Conservation (phyloP, 2,797 vertebrate genomes). For the Euphonia xanthogaster region DNA sequence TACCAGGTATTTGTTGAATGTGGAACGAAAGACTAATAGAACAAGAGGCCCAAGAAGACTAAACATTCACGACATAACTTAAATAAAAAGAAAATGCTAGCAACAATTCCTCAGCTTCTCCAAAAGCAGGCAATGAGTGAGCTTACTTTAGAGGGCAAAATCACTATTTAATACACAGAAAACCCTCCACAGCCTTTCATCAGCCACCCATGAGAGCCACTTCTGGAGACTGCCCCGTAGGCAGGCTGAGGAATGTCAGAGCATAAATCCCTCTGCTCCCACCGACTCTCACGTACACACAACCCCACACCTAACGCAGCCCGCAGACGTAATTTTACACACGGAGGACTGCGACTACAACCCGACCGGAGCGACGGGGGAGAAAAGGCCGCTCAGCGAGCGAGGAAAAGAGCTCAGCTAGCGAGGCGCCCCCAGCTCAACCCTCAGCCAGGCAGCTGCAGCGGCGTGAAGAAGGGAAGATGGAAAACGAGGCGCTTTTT, state of each 20-base stretch:
- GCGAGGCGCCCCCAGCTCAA: background rate
- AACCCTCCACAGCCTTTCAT: background rate
- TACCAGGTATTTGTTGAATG: background rate
- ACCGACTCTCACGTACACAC: background rate
- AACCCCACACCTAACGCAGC: background rate
- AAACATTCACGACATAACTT: background rate
- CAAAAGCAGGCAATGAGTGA: background rate
- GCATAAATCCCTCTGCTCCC: background rate
- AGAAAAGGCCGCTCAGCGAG: background rate
- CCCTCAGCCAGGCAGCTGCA: background rate
- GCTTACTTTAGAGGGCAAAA: background rate
- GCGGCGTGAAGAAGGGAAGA: accelerated
- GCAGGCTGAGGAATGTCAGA: background rate
- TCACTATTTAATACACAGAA: background rate
- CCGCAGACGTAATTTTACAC: background rate
- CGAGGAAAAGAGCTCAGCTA: background rate
- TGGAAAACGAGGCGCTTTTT: accelerated
- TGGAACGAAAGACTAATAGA: background rate
- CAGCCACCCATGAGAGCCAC: background rate
- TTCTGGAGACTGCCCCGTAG: background rate
- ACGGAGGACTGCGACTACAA: background rate
- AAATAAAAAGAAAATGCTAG: background rate
- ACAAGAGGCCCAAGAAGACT: background rate
- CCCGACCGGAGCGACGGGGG: background rate
- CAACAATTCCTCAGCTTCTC: background rate